Base-by-base conservation (phyloP, 2,888 invertebrate species). In the Tipula helvola region DNA sequence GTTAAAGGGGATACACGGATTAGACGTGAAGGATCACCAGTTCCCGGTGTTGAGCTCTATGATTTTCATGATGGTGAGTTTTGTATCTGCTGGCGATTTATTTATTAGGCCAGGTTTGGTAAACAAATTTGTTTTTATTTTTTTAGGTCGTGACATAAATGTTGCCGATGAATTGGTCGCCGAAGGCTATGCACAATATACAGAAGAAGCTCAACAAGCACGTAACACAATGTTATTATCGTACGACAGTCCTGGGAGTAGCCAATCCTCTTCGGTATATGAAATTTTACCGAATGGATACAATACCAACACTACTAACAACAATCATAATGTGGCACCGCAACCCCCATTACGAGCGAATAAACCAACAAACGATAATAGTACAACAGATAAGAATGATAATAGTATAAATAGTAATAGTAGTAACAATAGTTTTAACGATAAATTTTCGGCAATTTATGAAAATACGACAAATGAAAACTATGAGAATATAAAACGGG, bases 1-100 rank as follows among this genome's bases (percentile, higher is more conserved):
- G 90, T 94, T 88, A 90, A 90, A 87, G 88, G 89, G 7, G 87
- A 87, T 16, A 89, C 89, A 42, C 89, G 88, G 13, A 88, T 89
- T 18, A 88, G 89, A 44, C 93, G 95, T 86, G 95, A 95, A 90
- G 94, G 94, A 88, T 95, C 94, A 47, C 95, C 96, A 13, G 93
- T 96, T 89, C 96, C 97, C 57, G 95, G 95, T 87, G 94, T 97
- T 88, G 95, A 95, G 90, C 91, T 97, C 36, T 95, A 94, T 89
- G 95, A 96, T 90, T 93, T 94, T 87, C 93, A 92, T 87, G 94
- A 95, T 87, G 93, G 94, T 92, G 90, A 90, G 47, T 87, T 18
- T 16, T 83, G 10, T 10, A 44, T 10, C 10, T 5, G 42, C 12
- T 44, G 44, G 10, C 44, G 5, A 28, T 10, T 12, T 3, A 44